Evolutionary conservation across 2,888 invertebrate genomes (phyloP).

Genomic region (Pheosia gnoma): DNA sequence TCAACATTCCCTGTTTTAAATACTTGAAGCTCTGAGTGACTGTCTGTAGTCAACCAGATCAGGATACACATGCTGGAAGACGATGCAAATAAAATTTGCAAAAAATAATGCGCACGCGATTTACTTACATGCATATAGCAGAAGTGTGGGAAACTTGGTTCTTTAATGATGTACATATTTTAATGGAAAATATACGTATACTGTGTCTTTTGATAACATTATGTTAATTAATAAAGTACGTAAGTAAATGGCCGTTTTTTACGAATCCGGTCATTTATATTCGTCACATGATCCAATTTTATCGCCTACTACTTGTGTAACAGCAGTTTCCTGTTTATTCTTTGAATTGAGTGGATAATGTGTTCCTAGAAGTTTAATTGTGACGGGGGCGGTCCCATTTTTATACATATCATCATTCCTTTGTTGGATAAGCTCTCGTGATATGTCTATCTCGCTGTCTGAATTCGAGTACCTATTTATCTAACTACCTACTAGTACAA

Average conservation of each 20-base stretch:
- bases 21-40: not conserved
- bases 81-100: not conserved
- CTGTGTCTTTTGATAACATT: not conserved
- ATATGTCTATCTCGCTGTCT: too few relatives aligned
- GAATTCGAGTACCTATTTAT: too few relatives aligned
- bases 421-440: too few relatives aligned
- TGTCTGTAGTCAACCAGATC: too few relatives aligned
- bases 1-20: not conserved
- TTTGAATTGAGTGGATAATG: not conserved
- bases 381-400: not conserved
- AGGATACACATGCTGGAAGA: too few relatives aligned
- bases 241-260: not conserved
- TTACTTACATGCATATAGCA: not conserved
- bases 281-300: not conserved
- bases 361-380: slow-evolving; percentile 6
- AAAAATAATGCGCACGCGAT: not conserved
- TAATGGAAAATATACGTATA: not conserved
- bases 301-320: not conserved
- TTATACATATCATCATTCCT: too few relatives aligned
- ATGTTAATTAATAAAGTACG: not conserved
- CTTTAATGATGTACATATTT: not conserved
- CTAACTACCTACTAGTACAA: too few relatives aligned
- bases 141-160: not conserved
- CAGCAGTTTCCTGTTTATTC: not conserved
- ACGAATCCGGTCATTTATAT: not conserved